phyloP scores from a whole-genome alignment of 1,140 invertebrate species.

The Lucilia cuprina region DNA sequence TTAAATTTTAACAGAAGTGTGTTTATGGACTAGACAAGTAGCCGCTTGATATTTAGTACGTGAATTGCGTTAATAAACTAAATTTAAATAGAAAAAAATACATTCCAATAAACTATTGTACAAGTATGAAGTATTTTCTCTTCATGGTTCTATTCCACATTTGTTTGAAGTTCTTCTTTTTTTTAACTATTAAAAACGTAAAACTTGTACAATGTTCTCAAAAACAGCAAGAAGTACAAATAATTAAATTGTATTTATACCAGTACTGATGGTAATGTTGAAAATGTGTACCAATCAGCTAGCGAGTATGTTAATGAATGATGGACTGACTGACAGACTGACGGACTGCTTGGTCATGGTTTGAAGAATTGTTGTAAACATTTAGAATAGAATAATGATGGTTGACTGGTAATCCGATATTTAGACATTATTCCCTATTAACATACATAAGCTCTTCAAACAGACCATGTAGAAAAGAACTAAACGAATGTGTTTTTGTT shows the following conservation, averaged over 20 bases:
- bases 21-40: too few relatives aligned
- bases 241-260: neutral
- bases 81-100: neutral
- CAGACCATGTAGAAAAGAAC: too few relatives aligned
- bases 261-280: neutral
- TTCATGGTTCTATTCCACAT: too few relatives aligned
- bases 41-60: too few relatives aligned
- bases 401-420: neutral
- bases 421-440: slow-evolving; percentile 8
- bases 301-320: neutral
- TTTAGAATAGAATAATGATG: slow-evolving; percentile 4
- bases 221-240: neutral
- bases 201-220: neutral
- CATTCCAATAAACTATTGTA: neutral
- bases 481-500: too few relatives aligned
- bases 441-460: neutral
- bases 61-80: too few relatives aligned
- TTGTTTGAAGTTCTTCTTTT: too few relatives aligned
- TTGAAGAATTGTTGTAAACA: neutral
- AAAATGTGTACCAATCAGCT: neutral
- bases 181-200: neutral
- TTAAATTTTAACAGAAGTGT: too few relatives aligned
- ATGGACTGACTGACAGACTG: neutral
- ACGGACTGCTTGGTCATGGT: slow-evolving; percentile 1
- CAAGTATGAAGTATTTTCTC: too few relatives aligned